These are phyloP conservation scores for Micromussa lordhowensis DNA, from an alignment of 92 coral and sea anemone species.

Conservation along the genomic window DNA sequence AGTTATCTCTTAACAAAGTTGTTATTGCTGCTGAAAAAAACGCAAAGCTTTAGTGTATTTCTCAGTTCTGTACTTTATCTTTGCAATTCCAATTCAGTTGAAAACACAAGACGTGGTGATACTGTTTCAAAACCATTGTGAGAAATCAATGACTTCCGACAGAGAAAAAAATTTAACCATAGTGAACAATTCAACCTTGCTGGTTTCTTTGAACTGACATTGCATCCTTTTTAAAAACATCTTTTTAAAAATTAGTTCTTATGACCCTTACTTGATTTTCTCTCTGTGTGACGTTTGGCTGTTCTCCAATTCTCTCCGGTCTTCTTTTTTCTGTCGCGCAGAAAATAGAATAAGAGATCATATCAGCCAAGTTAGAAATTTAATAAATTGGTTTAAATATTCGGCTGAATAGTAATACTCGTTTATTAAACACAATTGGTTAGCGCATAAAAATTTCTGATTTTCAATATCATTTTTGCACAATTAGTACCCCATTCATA, in stretches of 20 bases:
- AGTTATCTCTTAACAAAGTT: not conserved
- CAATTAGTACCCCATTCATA: not conserved
- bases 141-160: too few relatives aligned
- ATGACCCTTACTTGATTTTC: not conserved
- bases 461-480: not conserved
- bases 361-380: not conserved
- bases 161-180: too few relatives aligned
- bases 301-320: not conserved
- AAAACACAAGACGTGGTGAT: not conserved
- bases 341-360: not conserved
- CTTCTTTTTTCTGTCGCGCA: not conserved
- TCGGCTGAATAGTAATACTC: too few relatives aligned
- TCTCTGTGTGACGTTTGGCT: not conserved
- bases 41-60: not conserved
- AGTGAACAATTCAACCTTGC: too few relatives aligned
- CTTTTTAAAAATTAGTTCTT: too few relatives aligned
- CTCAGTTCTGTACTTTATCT: not conserved
- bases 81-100: too few relatives aligned
- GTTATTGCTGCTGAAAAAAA: not conserved
- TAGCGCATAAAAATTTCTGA: too few relatives aligned
- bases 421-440: not conserved
- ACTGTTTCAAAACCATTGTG: not conserved
- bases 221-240: too few relatives aligned
- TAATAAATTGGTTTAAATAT: too few relatives aligned
- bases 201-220: too few relatives aligned